Percentiles rank a stretch among this genome's conserved stretches.
Conservation (phyloP, 2,888 invertebrate genomes). For the Xylota sylvarum region DNA sequence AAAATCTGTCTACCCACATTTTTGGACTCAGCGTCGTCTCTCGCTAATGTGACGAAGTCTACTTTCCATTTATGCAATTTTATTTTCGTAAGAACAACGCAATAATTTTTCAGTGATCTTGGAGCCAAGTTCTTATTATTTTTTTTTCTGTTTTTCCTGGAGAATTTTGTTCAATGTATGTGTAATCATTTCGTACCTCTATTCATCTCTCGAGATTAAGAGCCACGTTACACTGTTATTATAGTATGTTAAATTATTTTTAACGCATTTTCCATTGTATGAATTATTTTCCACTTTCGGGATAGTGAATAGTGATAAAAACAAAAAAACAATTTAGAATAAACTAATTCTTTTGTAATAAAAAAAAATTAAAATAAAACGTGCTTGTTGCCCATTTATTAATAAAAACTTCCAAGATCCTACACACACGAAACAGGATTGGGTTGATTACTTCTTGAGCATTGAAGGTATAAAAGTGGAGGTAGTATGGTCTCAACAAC, state of each 20-base stretch:
- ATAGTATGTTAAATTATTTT: conserved; percentile 66
- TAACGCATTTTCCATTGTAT: conserved; percentile 69
- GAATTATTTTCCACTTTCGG: conserved; percentile 64
- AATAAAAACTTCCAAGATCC: no score
- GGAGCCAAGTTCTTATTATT: conserved; percentile 26
- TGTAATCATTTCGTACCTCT: conserved; percentile 45
- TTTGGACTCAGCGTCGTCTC: conserved; percentile 28
- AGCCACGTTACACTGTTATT: conserved; percentile 62
- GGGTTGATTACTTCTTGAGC: no score
- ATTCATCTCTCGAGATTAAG: conserved; percentile 55
- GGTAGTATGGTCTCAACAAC: no score
- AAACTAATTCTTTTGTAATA: conserved; percentile 72
- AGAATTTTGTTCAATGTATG: conserved; percentile 23
- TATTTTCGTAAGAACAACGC: conserved; percentile 33
- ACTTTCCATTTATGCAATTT: conserved; percentile 32
- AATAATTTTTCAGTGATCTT: conserved; percentile 33
- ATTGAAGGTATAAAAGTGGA: no score
- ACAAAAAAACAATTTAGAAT: conserved; percentile 60
- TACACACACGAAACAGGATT: no score
- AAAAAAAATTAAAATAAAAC: conserved; percentile 28
- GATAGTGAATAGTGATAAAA: conserved; percentile 74
- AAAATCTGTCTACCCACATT: conserved; percentile 39
- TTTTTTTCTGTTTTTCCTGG: conserved; percentile 14
- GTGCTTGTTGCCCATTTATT: no score
- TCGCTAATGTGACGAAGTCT: conserved; percentile 3